A percentile compares a stretch with the other conserved stretches of the same genome.
These are phyloP conservation scores for Equus przewalskii DNA, from an alignment of 2,113 vertebrate species.

Conservation along the genomic window DNA sequence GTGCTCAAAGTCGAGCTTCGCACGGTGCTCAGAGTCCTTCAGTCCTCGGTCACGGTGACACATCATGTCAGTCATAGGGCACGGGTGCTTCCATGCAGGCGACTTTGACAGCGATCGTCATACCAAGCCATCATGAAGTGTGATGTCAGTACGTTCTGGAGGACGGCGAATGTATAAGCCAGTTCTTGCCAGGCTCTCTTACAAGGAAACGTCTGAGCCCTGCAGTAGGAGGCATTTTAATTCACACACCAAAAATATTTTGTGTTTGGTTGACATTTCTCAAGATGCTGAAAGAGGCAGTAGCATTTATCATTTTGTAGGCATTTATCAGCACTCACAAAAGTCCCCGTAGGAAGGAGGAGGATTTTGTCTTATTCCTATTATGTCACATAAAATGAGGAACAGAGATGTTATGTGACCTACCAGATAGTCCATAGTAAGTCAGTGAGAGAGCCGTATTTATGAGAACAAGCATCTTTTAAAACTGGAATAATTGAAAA, in stretches of 20 bases:
- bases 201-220: slow-evolving; percentile 36
- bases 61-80: background rate
- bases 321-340: slow-evolving; percentile 57
- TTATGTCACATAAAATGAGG: background rate
- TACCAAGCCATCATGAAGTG: slow-evolving; percentile 47
- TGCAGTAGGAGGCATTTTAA: slow-evolving; percentile 64
- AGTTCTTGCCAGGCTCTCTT: slow-evolving; percentile 33
- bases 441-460: background rate
- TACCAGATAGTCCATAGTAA: background rate
- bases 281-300: slow-evolving; percentile 58
- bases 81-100: background rate
- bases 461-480: slow-evolving; percentile 34
- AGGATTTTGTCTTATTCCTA: slow-evolving; percentile 48
- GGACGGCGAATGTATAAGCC: slow-evolving; percentile 5
- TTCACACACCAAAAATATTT: slow-evolving; percentile 72
- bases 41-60: background rate
- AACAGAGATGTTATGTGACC: background rate
- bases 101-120: slow-evolving; percentile 44
- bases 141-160: slow-evolving; percentile 52
- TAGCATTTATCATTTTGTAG: slow-evolving; percentile 58
- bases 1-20: background rate
- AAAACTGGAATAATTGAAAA: slow-evolving; percentile 41
- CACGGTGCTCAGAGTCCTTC: background rate
- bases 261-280: slow-evolving; percentile 72
- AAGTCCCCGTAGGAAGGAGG: slow-evolving; percentile 1